Conservation (phyloP, 2,797 vertebrate genomes). For the Cynodonichthys magdalenae region DNA sequence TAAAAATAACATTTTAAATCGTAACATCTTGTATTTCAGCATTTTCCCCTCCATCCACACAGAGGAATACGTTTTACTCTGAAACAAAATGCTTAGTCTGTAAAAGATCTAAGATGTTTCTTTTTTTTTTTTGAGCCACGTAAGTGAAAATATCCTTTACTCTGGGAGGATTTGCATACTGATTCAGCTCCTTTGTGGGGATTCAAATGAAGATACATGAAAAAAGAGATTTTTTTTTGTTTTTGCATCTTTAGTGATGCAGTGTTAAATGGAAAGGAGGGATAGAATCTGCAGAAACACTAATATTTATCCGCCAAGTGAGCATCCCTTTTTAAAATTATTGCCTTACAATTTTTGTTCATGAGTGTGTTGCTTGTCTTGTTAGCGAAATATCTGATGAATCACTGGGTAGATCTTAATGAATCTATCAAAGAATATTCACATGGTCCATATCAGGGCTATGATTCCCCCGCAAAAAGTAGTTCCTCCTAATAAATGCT, state of each 20-base stretch:
- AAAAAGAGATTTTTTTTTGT: slow-evolving; percentile 45
- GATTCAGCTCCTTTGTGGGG: slow-evolving; percentile 51
- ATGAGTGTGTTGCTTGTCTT: too few species aligned
- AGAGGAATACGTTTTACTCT: slow-evolving; percentile 23
- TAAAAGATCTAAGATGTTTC: slow-evolving; percentile 58
- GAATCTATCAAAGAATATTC: too few species aligned
- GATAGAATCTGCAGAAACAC: not conserved
- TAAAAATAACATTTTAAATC: slow-evolving; percentile 14
- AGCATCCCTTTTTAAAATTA: not conserved
- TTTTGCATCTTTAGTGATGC: slow-evolving; percentile 6
- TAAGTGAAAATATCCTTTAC: slow-evolving; percentile 50
- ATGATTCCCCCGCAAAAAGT: too few species aligned
- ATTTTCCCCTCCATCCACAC: slow-evolving; percentile 39
- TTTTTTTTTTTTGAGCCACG: slow-evolving; percentile 33
- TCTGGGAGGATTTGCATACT: slow-evolving; percentile 55
- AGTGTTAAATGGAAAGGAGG: slow-evolving; percentile 19
- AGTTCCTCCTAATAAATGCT: too few species aligned
- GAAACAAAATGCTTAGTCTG: slow-evolving; percentile 70
- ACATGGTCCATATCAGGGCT: too few species aligned
- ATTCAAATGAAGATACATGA: slow-evolving; percentile 48
- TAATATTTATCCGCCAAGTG: not conserved
- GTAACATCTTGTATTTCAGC: slow-evolving; percentile 49
- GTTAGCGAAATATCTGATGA: too few species aligned
- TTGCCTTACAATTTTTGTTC: not conserved
- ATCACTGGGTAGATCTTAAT: too few species aligned